phyloP scores from a whole-genome alignment of 2,888 invertebrate species.

The Xestia rhomboidea region DNA sequence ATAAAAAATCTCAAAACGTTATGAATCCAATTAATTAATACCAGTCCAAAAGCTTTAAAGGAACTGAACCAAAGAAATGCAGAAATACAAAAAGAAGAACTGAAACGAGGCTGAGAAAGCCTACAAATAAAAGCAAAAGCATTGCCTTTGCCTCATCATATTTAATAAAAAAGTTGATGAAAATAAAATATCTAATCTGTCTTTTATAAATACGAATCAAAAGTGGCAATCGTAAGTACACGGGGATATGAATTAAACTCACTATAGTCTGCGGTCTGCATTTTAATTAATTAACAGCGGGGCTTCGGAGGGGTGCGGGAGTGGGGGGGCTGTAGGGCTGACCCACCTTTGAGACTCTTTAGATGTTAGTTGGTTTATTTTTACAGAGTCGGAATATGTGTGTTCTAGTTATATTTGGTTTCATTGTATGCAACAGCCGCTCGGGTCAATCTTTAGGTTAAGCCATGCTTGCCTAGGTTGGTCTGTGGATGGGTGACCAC shows the following conservation, averaged over 20 bases:
- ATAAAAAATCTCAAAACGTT: conserved; percentile 12
- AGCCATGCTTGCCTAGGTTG: too few species aligned
- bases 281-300: conserved; percentile 88
- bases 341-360: conserved; percentile 11
- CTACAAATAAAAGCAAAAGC: conserved; percentile 53
- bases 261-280: conserved; percentile 85
- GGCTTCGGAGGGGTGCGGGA: conserved; percentile 59
- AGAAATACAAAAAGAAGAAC: conserved; percentile 56
- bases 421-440: too few species aligned
- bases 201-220: conserved; percentile 74
- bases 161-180: conserved; percentile 36
- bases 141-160: conserved; percentile 44
- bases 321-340: conserved; percentile 52
- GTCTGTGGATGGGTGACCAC: too few species aligned
- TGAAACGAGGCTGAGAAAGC: conserved; percentile 43
- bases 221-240: conserved; percentile 79
- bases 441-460: too few species aligned
- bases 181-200: conserved; percentile 55
- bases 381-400: neutral
- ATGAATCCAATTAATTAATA: conserved; percentile 60
- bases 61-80: conserved; percentile 50
- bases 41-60: conserved; percentile 45
- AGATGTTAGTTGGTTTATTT: conserved; percentile 10
- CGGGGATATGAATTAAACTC: conserved; percentile 77
- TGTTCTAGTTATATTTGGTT: neutral